Evolutionary conservation across 2,113 vertebrate genomes (phyloP).

Genomic region (Poeciliopsis turrubarensis): DNA sequence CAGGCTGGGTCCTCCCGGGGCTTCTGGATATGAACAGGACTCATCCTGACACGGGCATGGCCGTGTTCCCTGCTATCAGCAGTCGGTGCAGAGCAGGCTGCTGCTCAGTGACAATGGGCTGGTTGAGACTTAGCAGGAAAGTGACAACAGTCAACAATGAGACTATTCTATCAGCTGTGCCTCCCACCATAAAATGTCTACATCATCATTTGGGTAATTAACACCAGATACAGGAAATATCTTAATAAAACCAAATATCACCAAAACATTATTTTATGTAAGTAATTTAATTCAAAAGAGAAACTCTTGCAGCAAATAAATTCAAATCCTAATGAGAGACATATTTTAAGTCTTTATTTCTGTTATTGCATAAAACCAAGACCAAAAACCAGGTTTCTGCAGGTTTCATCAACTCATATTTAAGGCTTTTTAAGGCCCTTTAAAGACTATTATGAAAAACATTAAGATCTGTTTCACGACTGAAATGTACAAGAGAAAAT

Average conservation of each 20-base stretch:
- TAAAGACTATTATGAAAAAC: no score
- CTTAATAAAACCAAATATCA: conserved; percentile 10
- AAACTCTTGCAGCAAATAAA: no score
- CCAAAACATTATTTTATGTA: conserved; percentile 3
- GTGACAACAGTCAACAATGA: conserved; percentile 47
- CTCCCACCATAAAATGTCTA: conserved; percentile 18
- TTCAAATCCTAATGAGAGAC: no score
- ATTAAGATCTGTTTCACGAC: no score
- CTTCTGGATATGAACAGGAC: conserved; percentile 63
- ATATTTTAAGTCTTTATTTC: no score
- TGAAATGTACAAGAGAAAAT: no score
- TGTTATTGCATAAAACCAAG: no score
- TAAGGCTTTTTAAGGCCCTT: no score
- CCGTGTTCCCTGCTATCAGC: conserved; percentile 66
- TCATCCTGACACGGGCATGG: conserved; percentile 65
- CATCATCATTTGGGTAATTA: conserved; percentile 62
- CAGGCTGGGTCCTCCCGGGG: conserved; percentile 59
- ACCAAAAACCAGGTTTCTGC: no score
- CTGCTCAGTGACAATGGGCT: conserved; percentile 63
- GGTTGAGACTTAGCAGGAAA: conserved; percentile 63
- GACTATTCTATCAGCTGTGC: conserved; percentile 50
- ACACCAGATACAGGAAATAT: conserved; percentile 38
- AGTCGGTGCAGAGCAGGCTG: conserved; percentile 62
- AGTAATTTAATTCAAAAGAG: background rate
- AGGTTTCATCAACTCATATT: no score